A percentile compares a stretch with the other conserved stretches of the same genome.
phyloP scores from a whole-genome alignment of 1,140 invertebrate genomes.

The Forficula auricularia region DNA sequence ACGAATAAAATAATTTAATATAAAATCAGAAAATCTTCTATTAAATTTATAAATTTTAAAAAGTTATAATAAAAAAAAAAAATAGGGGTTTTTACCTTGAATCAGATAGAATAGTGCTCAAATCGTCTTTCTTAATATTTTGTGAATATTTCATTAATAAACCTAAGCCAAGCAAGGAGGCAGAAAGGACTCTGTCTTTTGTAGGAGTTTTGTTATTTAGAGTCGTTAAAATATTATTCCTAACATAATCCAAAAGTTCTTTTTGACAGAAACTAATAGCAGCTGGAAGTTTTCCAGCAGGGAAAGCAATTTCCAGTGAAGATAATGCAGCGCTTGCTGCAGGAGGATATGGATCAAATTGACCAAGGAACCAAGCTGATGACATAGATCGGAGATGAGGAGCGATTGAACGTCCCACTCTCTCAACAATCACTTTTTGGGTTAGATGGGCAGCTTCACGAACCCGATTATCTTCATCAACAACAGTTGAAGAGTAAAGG shows the following conservation, averaged over 20 bases:
- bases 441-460: conserved; percentile 52
- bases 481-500: conserved; percentile 49
- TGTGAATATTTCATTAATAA: no score
- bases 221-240: conserved; percentile 31
- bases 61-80: no score
- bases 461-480: conserved; percentile 61
- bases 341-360: conserved; percentile 64
- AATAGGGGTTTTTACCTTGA: no score
- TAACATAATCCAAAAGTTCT: conserved; percentile 55
- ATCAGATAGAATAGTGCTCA: no score
- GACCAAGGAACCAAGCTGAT: conserved; percentile 25
- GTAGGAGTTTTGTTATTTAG: no score
- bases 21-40: no score
- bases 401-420: conserved; percentile 54
- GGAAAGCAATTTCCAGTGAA: conserved; percentile 42
- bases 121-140: no score
- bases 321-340: conserved; percentile 47
- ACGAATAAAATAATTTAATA: no score
- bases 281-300: conserved; percentile 44
- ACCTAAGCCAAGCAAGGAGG: no score
- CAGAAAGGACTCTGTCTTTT: no score
- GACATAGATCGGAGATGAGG: conserved; percentile 57
- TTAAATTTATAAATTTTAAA: no score
- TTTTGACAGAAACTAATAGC: conserved; percentile 57
- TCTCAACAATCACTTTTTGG: conserved; percentile 44